Evolutionary conservation across 2,797 vertebrate species (phyloP).

Genomic region (Ctenopoma multispine): DNA sequence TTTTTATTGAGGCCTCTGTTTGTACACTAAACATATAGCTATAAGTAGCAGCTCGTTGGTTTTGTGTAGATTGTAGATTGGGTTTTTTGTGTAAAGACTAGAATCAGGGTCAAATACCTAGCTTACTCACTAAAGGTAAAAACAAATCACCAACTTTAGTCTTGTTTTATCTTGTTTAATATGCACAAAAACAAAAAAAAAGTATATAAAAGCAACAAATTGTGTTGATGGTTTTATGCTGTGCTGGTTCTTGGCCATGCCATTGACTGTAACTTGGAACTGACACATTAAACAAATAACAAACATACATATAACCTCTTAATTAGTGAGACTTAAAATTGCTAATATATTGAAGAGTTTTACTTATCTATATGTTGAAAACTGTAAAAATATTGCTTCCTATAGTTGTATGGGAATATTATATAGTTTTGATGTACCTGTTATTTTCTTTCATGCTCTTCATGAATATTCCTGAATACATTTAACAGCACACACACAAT

Average conservation of each 20-base stretch:
- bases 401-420: not conserved
- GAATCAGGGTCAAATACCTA: not conserved
- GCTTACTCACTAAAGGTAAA: not conserved
- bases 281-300: not conserved
- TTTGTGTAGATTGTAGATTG: not conserved
- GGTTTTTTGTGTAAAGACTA: too few relatives aligned
- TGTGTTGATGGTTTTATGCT: not conserved
- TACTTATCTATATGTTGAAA: too few relatives aligned
- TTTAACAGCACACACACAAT: slow-evolving; percentile 1
- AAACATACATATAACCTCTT: too few relatives aligned
- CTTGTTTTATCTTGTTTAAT: not conserved
- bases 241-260: not conserved
- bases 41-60: not conserved
- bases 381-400: not conserved
- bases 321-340: not conserved
- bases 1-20: not conserved
- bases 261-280: not conserved
- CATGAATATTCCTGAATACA: too few relatives aligned
- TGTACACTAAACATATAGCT: not conserved
- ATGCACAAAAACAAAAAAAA: not conserved
- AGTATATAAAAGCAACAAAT: slow-evolving; percentile 8
- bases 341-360: too few relatives aligned
- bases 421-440: too few relatives aligned
- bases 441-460: too few relatives aligned
- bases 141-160: not conserved